Conservation (phyloP, 2,113 vertebrate species). For the Lophotis ruficrista region DNA sequence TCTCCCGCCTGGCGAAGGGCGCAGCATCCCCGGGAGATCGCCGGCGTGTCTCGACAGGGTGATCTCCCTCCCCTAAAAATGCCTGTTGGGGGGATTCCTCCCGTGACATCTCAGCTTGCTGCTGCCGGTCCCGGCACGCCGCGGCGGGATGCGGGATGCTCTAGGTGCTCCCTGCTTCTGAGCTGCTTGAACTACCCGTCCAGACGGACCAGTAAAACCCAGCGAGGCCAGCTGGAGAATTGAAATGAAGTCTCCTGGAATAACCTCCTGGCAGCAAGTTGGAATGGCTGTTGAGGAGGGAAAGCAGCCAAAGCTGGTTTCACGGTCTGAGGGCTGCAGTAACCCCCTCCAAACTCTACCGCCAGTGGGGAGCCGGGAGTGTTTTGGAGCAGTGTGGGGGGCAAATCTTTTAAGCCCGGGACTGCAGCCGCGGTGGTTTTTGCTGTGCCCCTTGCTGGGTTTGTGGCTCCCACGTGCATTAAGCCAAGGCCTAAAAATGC, state of each 20-base stretch:
- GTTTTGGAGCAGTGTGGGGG: not conserved
- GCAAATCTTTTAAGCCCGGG: not conserved
- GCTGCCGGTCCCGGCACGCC: not conserved
- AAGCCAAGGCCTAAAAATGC: constrained; percentile 13
- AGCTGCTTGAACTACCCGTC: not conserved
- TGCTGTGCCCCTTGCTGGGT: not conserved
- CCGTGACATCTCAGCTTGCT: not conserved
- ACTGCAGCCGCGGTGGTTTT: not conserved
- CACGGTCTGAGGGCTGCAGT: not conserved
- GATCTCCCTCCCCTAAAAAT: not conserved
- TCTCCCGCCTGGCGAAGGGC: not conserved
- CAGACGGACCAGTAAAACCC: not conserved
- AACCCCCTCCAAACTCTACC: not conserved
- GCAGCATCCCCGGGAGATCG: not conserved
- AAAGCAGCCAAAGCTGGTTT: constrained; percentile 15
- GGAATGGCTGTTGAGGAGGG: not conserved
- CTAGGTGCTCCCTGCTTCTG: not conserved
- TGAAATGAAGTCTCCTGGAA: constrained; percentile 39
- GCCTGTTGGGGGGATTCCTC: not conserved
- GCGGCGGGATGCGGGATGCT: not conserved
- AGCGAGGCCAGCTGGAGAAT: not conserved
- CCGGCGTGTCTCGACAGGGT: not conserved
- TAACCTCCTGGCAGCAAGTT: constrained; percentile 29
- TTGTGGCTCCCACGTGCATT: not conserved
- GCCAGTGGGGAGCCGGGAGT: not conserved